phyloP scores from a whole-genome alignment of 2,888 invertebrate species.

The Gasteruption jaculator region DNA sequence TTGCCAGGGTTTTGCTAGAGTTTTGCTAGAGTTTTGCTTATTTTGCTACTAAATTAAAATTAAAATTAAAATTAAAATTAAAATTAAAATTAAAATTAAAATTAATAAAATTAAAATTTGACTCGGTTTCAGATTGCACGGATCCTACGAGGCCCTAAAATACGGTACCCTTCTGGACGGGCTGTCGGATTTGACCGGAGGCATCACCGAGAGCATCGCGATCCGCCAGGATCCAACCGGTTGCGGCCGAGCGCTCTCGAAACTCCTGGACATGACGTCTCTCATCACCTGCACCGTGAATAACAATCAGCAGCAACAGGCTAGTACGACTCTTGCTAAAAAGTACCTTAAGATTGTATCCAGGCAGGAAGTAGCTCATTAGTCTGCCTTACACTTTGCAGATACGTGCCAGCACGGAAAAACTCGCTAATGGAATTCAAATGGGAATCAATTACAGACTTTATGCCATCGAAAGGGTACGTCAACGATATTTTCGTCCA shows the following conservation, averaged over 20 bases:
- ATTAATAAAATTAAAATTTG: too few relatives aligned
- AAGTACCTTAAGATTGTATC: too few relatives aligned
- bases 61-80: too few relatives aligned
- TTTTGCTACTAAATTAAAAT: too few relatives aligned
- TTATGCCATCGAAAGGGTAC: conserved; percentile 69
- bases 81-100: too few relatives aligned
- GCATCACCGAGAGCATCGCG: conserved; percentile 80
- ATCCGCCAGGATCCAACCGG: conserved; percentile 68
- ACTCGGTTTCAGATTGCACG: conserved; percentile 77
- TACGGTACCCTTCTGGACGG: conserved; percentile 88
- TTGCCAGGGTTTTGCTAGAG: too few relatives aligned
- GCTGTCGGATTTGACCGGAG: conserved; percentile 82
- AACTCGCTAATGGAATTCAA: conserved; percentile 68
- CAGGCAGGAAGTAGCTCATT: too few relatives aligned
- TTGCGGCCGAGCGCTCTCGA: conserved; percentile 63
- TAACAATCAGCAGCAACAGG: conserved; percentile 49
- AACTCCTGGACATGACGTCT: conserved; percentile 75
- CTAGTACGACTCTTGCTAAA: conserved; percentile 7
- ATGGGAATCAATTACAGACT: conserved; percentile 77
- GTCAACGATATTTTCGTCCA: too few relatives aligned
- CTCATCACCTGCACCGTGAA: conserved; percentile 76
- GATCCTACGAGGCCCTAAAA: conserved; percentile 89
- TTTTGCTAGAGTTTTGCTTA: too few relatives aligned
- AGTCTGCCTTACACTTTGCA: conserved; percentile 36
- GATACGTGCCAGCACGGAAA: conserved; percentile 60